Evolutionary conservation across 2,113 vertebrate genomes (phyloP).

Genomic region (Paracanthobrama guichenoti): DNA sequence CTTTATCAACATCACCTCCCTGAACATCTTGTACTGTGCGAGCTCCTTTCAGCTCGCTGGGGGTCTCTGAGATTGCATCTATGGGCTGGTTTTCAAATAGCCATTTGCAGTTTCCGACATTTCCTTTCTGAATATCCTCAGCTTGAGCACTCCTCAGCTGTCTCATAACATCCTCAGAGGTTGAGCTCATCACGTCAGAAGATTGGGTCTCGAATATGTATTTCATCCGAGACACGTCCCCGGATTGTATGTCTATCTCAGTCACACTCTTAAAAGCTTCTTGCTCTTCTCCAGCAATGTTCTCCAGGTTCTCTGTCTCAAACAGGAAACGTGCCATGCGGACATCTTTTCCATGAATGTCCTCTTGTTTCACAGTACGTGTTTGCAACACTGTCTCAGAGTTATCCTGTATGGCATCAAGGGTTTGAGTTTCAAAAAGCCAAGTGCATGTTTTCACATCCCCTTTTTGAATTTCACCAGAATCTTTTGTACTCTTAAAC

Average conservation of each 20-base stretch:
- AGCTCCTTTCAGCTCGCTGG: constrained; percentile 64
- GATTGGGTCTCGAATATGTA: constrained; percentile 88
- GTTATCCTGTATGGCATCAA: constrained; percentile 81
- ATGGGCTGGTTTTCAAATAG: constrained; percentile 89
- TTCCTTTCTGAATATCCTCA: constrained; percentile 87
- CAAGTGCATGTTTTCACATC: constrained; percentile 88
- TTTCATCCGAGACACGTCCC: constrained; percentile 86
- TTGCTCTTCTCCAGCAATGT: constrained; percentile 77
- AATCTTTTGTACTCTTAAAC: constrained; percentile 64
- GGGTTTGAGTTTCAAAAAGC: constrained; percentile 89
- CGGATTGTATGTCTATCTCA: constrained; percentile 83
- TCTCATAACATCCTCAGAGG: constrained; percentile 80
- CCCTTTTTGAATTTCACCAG: constrained; percentile 79
- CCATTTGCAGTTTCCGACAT: constrained; percentile 84
- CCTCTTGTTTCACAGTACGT: constrained; percentile 80
- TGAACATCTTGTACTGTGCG: constrained; percentile 83
- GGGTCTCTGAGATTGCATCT: constrained; percentile 75
- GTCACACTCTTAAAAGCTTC: constrained; percentile 76
- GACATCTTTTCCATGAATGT: constrained; percentile 85
- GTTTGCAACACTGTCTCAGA: constrained; percentile 74
- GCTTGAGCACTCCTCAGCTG: constrained; percentile 79
- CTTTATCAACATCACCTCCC: constrained; percentile 84
- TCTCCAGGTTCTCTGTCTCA: constrained; percentile 87
- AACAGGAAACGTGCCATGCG: constrained; percentile 83
- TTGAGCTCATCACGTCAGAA: constrained; percentile 82